A percentile compares a stretch with the other conserved stretches of the same genome.
phyloP scores from a whole-genome alignment of 2,888 invertebrate genomes.

The Tachina fera region DNA sequence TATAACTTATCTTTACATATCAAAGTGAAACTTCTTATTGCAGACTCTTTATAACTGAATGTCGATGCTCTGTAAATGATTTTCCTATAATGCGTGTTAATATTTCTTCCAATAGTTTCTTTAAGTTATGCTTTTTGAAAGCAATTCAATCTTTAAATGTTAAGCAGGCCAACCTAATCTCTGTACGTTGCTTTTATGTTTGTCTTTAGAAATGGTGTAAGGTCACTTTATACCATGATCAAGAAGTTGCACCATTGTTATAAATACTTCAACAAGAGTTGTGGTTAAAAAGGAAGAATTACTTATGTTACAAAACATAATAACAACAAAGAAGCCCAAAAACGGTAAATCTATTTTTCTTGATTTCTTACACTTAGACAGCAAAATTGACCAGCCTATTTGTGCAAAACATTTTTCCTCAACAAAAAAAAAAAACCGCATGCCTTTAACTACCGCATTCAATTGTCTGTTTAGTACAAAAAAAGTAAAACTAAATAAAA shows the following conservation, averaged over 20 bases:
- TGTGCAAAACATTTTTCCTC: conserved; percentile 21
- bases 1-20: too few relatives aligned
- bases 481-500: neutral
- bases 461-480: conserved; percentile 39
- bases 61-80: too few relatives aligned
- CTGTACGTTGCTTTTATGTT: too few relatives aligned
- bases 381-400: conserved; percentile 56
- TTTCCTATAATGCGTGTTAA: too few relatives aligned
- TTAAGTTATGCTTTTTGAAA: too few relatives aligned
- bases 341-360: conserved; percentile 60
- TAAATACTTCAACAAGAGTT: conserved; percentile 56
- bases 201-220: conserved; percentile 43
- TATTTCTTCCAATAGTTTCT: too few relatives aligned
- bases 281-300: conserved; percentile 49
- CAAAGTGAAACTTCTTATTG: too few relatives aligned
- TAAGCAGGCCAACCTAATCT: too few relatives aligned
- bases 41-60: too few relatives aligned
- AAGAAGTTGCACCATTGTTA: conserved; percentile 28
- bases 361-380: conserved; percentile 47
- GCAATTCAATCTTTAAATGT: too few relatives aligned
- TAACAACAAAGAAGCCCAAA: conserved; percentile 26
- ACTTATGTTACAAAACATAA: conserved; percentile 36
- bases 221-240: conserved; percentile 45
- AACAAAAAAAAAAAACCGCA: neutral
- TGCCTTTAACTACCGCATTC: conserved; percentile 52